Conservation (phyloP, 1,140 invertebrate genomes). For the Drosophila navojoa region DNA sequence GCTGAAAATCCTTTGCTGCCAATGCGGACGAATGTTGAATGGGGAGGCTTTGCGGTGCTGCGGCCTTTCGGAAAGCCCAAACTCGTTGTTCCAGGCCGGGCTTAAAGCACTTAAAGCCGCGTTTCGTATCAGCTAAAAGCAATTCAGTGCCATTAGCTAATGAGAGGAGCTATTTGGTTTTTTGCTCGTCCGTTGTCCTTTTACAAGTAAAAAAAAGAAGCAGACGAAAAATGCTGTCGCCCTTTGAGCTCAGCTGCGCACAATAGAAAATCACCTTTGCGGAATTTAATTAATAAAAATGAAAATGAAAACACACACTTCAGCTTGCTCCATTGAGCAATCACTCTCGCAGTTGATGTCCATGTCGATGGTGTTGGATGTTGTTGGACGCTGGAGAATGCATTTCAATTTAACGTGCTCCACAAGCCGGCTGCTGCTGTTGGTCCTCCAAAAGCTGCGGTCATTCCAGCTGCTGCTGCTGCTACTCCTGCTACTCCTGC, state of each 20-base stretch:
- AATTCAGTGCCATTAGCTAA: constrained; percentile 75
- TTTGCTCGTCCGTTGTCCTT: constrained; percentile 37
- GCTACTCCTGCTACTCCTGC: not conserved
- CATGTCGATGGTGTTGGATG: not conserved
- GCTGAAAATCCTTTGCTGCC: constrained; percentile 67
- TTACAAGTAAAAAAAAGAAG: constrained; percentile 12
- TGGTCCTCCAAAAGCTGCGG: not conserved
- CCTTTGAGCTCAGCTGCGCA: constrained; percentile 3
- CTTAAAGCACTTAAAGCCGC: constrained; percentile 52
- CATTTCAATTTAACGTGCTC: constrained; percentile 72
- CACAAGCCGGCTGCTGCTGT: constrained; percentile 33
- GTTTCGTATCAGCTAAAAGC: constrained; percentile 3
- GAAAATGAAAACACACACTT: constrained; percentile 27
- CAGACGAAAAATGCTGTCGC: constrained; percentile 2
- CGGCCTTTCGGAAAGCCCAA: constrained; percentile 9
- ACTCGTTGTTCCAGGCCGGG: constrained; percentile 8
- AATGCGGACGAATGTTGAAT: constrained; percentile 28
- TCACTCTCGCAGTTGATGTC: constrained; percentile 36
- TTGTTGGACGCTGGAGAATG: constrained; percentile 45
- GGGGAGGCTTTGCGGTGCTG: constrained; percentile 54
- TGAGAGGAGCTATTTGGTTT: constrained; percentile 27
- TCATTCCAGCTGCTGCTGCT: not conserved
- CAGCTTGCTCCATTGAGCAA: constrained; percentile 67
- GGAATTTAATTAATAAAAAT: constrained; percentile 65
- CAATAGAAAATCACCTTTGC: constrained; percentile 58